Percentiles rank a stretch among this genome's conserved stretches.
Evolutionary conservation across 2,797 vertebrate genomes (phyloP).

Genomic region (Enteromius treurensis): DNA sequence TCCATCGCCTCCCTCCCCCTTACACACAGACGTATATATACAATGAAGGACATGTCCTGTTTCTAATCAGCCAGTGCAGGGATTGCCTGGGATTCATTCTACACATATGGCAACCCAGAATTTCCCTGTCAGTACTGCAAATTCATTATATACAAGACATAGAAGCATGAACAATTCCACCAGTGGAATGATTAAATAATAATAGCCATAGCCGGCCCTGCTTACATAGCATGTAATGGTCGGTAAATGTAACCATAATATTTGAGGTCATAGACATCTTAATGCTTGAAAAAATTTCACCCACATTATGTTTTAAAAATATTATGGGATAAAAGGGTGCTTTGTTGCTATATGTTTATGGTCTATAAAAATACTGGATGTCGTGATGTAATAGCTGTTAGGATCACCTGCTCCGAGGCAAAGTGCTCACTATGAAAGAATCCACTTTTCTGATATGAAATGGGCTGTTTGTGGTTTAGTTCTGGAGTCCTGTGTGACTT

Average conservation of each 20-base stretch:
- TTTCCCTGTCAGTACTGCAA: conserved; percentile 19
- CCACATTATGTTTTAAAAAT: conserved; percentile 9
- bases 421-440: conserved; percentile 29
- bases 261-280: conserved; percentile 3
- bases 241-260: conserved; percentile 25
- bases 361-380: conserved; percentile 10
- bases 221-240: conserved; percentile 20
- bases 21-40: conserved; percentile 2
- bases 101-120: conserved; percentile 53
- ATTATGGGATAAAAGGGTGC: conserved; percentile 22
- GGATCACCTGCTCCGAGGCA: conserved; percentile 38
- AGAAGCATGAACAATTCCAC: conserved; percentile 26
- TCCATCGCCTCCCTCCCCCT: conserved; percentile 50
- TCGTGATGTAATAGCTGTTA: conserved; percentile 40
- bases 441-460: conserved; percentile 27
- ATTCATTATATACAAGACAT: conserved; percentile 29
- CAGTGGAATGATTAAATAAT: conserved; percentile 28
- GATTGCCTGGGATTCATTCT: conserved; percentile 54
- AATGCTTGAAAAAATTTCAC: neutral
- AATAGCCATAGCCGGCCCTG: conserved; percentile 21
- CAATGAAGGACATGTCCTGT: conserved; percentile 59
- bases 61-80: conserved; percentile 59
- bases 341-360: conserved; percentile 5
- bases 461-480: conserved; percentile 23
- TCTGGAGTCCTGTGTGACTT: conserved; percentile 41